These are phyloP conservation scores for Therioaphis trifolii DNA, from an alignment of 2,888 invertebrate species.

Conservation along the genomic window DNA sequence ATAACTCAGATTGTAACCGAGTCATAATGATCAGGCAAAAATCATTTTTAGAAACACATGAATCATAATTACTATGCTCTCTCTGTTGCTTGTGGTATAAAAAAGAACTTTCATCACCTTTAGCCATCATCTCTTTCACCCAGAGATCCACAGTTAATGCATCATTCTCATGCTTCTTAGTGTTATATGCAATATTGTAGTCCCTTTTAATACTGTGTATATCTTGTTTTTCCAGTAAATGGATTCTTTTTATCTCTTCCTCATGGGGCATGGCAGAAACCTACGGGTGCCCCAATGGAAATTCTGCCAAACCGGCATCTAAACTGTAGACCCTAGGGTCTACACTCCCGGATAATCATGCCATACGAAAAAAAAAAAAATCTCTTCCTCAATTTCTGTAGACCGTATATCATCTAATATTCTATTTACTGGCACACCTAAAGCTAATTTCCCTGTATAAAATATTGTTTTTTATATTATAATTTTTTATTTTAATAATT, in stretches of 20 bases:
- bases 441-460: slow-evolving; percentile 4
- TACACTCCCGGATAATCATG: too few species aligned
- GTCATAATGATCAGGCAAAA: slow-evolving; percentile 39
- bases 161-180: slow-evolving; percentile 17
- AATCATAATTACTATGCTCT: neutral
- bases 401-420: slow-evolving; percentile 50
- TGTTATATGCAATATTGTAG: slow-evolving; percentile 16
- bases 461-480: neutral
- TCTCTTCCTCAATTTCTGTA: too few species aligned
- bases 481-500: neutral
- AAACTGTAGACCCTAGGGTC: too few species aligned
- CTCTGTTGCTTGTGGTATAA: slow-evolving; percentile 22
- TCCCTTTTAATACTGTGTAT: slow-evolving; percentile 57
- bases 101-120: neutral
- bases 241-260: slow-evolving; percentile 46
- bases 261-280: too few species aligned
- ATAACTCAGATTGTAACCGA: slow-evolving; percentile 17
- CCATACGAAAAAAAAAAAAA: too few species aligned
- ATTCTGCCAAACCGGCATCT: too few species aligned
- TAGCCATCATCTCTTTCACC: slow-evolving; percentile 6
- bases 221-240: slow-evolving; percentile 57
- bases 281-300: too few species aligned
- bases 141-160: neutral
- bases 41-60: neutral
- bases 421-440: slow-evolving; percentile 46